Evolutionary conservation across 2,797 vertebrate genomes (phyloP).

Genomic region (Melanotaenia boesemani): DNA sequence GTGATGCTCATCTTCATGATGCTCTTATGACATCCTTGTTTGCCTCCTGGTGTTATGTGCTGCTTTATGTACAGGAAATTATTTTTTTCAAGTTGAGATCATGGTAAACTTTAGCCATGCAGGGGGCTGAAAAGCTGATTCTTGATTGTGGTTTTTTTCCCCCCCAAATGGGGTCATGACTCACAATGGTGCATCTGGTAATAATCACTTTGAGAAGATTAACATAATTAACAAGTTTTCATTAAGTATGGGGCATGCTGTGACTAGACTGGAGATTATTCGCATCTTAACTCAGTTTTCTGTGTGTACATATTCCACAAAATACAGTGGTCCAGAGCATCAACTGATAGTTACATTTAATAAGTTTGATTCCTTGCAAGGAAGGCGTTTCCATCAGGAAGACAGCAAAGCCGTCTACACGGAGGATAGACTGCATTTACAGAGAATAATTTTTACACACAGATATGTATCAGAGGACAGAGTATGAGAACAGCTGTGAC

Average conservation of each 20-base stretch:
- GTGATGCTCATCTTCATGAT: not conserved
- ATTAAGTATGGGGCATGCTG: slow-evolving; percentile 16
- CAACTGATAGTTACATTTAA: no score
- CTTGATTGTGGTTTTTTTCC: not conserved
- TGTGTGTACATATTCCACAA: not conserved
- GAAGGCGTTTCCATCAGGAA: no score
- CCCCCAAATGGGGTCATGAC: slow-evolving; percentile 45
- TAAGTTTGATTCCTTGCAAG: no score
- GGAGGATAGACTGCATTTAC: no score
- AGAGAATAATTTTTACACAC: no score
- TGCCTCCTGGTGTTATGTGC: not conserved
- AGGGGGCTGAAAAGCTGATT: not conserved
- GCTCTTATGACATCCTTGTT: slow-evolving; percentile 1
- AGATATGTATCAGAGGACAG: no score
- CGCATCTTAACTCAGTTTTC: not conserved
- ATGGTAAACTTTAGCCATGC: not conserved
- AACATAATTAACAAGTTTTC: slow-evolving; percentile 56
- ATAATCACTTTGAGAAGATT: slow-evolving; percentile 46
- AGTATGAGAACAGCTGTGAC: no score
- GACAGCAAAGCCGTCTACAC: no score
- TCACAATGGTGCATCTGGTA: slow-evolving; percentile 41
- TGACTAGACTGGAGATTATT: not conserved
- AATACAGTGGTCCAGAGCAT: no score
- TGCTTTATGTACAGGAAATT: not conserved
- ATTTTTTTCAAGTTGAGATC: not conserved